Evolutionary conservation across 1,140 invertebrate species (phyloP).

Genomic region (Saccostrea glomerata): DNA sequence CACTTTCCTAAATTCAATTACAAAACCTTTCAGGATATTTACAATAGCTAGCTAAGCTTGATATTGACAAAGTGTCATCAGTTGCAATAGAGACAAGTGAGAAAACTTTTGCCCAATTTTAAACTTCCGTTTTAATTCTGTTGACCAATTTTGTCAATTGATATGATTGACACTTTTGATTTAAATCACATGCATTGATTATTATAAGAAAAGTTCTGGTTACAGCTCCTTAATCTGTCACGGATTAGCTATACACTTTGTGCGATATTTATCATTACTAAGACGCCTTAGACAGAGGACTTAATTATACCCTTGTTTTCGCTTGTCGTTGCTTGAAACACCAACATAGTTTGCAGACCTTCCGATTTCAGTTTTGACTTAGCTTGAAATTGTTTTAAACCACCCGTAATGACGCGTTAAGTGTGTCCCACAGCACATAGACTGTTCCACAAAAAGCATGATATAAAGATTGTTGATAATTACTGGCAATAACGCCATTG

Average conservation of each 20-base stretch:
- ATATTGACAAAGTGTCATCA: neutral
- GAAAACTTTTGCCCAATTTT: neutral
- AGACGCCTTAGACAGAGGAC: no score
- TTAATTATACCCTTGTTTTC: no score
- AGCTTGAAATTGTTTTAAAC: neutral
- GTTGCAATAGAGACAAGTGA: neutral
- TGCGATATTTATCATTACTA: no score
- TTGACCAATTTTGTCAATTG: neutral
- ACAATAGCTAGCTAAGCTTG: neutral
- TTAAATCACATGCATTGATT: no score
- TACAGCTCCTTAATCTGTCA: no score
- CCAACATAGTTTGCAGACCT: neutral
- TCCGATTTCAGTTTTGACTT: neutral
- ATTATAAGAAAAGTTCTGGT: no score
- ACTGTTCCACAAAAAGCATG: neutral
- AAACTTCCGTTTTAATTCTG: slow-evolving; percentile 5
- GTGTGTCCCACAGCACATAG: neutral
- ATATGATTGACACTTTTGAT: no score
- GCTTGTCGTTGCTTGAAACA: no score
- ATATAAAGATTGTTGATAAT: neutral
- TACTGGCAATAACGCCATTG: slow-evolving; percentile 8
- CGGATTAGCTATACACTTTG: no score
- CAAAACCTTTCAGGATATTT: neutral
- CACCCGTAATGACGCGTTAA: neutral
- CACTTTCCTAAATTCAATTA: neutral